Percentiles rank a stretch among this genome's conserved stretches.
Conservation (phyloP, 2,888 invertebrate species). For the Tachystola acroxantha region DNA sequence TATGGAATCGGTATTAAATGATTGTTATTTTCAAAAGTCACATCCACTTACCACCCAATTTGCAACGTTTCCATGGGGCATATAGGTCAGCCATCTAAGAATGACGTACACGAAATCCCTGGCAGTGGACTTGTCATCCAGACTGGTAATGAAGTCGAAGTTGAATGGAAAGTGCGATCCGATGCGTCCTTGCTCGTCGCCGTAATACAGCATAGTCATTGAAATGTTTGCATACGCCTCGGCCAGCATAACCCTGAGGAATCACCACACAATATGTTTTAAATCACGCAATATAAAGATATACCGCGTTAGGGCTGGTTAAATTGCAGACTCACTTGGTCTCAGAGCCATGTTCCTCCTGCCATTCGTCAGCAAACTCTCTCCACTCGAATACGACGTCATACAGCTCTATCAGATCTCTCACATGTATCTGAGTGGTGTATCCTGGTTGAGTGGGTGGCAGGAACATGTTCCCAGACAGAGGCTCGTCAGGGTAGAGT, state of each 20-base stretch:
- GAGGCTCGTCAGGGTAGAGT: slow-evolving; percentile 70
- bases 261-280: too few species aligned
- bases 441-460: slow-evolving; percentile 75
- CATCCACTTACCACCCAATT: slow-evolving; percentile 84
- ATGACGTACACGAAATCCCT: slow-evolving; percentile 68
- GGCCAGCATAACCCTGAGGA: slow-evolving; percentile 73
- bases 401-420: slow-evolving; percentile 77
- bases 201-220: slow-evolving; percentile 80
- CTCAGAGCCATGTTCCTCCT: slow-evolving; percentile 47
- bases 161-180: slow-evolving; percentile 83
- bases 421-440: slow-evolving; percentile 80
- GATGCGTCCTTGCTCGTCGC: slow-evolving; percentile 48
- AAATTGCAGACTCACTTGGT: slow-evolving; percentile 61
- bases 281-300: too few species aligned
- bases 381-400: slow-evolving; percentile 78
- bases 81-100: slow-evolving; percentile 76
- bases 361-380: slow-evolving; percentile 69
- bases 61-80: slow-evolving; percentile 76
- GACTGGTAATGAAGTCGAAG: slow-evolving; percentile 77
- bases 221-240: slow-evolving; percentile 79
- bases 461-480: slow-evolving; percentile 53
- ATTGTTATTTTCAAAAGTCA: too few species aligned
- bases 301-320: too few species aligned
- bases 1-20: too few species aligned
- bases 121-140: slow-evolving; percentile 62